These are phyloP conservation scores for Ophion slaviceki DNA, from an alignment of 2,888 invertebrate genomes.

Conservation along the genomic window DNA sequence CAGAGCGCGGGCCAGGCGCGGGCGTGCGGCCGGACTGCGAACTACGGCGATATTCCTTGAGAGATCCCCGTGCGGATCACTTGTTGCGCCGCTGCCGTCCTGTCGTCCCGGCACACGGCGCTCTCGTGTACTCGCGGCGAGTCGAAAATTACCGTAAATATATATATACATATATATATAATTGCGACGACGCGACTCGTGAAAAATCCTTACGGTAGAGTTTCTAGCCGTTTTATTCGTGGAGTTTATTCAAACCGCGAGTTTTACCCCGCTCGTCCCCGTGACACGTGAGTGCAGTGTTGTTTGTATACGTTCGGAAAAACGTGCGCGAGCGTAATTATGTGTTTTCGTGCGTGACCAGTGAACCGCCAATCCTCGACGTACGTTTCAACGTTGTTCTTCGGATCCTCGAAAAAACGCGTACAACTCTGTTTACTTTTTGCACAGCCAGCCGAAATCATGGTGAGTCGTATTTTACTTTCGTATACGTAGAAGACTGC, in stretches of 20 bases:
- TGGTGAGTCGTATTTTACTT: slow-evolving; percentile 60
- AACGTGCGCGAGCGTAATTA: slow-evolving; percentile 34
- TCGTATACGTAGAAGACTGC: not conserved
- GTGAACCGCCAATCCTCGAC: slow-evolving; percentile 11
- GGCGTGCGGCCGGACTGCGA: slow-evolving; percentile 43
- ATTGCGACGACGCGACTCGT: not conserved
- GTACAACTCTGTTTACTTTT: slow-evolving; percentile 44
- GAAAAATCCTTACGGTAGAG: not conserved
- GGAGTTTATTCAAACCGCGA: not conserved
- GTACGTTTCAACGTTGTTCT: slow-evolving; percentile 1
- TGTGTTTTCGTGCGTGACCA: slow-evolving; percentile 45
- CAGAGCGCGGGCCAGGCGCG: slow-evolving; percentile 41
- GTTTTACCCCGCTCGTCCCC: not conserved
- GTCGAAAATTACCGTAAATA: slow-evolving; percentile 33
- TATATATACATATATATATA: slow-evolving; percentile 12
- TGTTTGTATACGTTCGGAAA: slow-evolving; percentile 33
- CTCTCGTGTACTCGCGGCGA: slow-evolving; percentile 64
- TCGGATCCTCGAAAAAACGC: slow-evolving; percentile 31
- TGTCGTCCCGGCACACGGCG: slow-evolving; percentile 69
- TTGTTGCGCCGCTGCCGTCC: slow-evolving; percentile 79
- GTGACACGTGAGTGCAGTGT: slow-evolving; percentile 36
- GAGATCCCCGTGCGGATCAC: slow-evolving; percentile 71
- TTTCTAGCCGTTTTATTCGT: not conserved
- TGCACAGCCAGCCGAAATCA: slow-evolving; percentile 49
- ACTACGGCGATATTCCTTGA: slow-evolving; percentile 58